A percentile compares a stretch with the other conserved stretches of the same genome.
These are phyloP conservation scores for Enteromius unitaeniatus DNA, from an alignment of 2,797 vertebrate species.

Conservation along the genomic window DNA sequence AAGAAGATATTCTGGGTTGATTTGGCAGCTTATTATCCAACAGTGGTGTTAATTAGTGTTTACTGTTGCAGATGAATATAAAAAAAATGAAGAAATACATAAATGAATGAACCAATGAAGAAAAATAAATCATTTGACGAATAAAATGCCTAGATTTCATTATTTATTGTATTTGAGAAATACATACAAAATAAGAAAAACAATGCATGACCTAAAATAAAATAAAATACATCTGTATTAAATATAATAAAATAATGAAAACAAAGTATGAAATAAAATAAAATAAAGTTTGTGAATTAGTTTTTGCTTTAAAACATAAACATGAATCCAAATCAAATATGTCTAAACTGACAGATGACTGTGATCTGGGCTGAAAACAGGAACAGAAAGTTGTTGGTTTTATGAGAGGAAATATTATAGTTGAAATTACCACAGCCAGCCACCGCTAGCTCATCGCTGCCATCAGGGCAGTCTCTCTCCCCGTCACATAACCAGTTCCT, in stretches of 20 bases:
- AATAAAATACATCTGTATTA: neutral
- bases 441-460: slow-evolving; percentile 92
- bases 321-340: neutral
- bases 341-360: neutral
- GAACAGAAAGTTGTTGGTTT: neutral
- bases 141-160: too few relatives aligned
- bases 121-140: too few relatives aligned
- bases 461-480: slow-evolving; percentile 94
- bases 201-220: neutral
- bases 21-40: neutral
- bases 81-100: neutral
- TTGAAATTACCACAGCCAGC: slow-evolving; percentile 89
- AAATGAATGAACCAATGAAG: too few relatives aligned
- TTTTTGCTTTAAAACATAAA: too few relatives aligned
- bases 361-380: neutral
- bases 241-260: neutral
- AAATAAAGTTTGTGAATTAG: neutral
- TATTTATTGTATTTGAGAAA: too few relatives aligned
- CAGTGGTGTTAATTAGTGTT: slow-evolving; percentile 2
- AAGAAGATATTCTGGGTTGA: neutral
- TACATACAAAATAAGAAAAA: neutral
- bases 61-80: neutral
- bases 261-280: too few relatives aligned
- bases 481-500: slow-evolving; percentile 95
- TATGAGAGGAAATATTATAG: neutral